These are phyloP conservation scores for Colius striatus DNA, from an alignment of 2,113 vertebrate species.

Conservation along the genomic window DNA sequence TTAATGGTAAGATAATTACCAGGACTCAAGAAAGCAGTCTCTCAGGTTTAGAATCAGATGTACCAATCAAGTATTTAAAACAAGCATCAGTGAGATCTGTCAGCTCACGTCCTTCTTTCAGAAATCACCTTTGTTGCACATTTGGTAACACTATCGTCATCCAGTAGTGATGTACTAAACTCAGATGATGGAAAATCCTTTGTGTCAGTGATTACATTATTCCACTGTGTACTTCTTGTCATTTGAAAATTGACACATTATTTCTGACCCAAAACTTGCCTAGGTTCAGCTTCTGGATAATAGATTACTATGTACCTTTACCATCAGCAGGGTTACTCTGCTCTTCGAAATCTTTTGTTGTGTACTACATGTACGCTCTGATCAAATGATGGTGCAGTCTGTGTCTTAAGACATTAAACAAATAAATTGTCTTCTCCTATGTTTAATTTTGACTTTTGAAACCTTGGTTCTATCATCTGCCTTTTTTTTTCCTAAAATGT, in stretches of 20 bases:
- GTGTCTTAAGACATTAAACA: background rate
- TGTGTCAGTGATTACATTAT: background rate
- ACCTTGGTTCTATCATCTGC: background rate
- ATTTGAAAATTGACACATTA: background rate
- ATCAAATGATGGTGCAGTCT: background rate
- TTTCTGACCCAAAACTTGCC: background rate
- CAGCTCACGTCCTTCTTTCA: background rate
- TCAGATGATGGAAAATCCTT: constrained; percentile 32
- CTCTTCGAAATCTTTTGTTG: background rate
- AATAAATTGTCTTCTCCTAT: background rate
- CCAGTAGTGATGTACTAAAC: background rate
- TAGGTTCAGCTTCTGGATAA: background rate
- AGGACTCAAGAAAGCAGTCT: background rate
- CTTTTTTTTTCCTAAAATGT: background rate
- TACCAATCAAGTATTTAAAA: background rate
- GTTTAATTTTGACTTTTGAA: background rate
- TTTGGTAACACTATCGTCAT: background rate
- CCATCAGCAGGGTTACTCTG: background rate
- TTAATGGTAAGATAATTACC: background rate
- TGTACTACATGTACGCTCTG: background rate
- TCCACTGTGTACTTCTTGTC: background rate
- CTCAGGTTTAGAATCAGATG: background rate
- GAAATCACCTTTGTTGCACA: background rate
- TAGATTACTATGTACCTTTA: background rate
- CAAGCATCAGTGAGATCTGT: background rate